Evolutionary conservation across 2,888 invertebrate species (phyloP), one percentile per base, ranked within the genome.

Genomic region (Melieria picta): DNA sequence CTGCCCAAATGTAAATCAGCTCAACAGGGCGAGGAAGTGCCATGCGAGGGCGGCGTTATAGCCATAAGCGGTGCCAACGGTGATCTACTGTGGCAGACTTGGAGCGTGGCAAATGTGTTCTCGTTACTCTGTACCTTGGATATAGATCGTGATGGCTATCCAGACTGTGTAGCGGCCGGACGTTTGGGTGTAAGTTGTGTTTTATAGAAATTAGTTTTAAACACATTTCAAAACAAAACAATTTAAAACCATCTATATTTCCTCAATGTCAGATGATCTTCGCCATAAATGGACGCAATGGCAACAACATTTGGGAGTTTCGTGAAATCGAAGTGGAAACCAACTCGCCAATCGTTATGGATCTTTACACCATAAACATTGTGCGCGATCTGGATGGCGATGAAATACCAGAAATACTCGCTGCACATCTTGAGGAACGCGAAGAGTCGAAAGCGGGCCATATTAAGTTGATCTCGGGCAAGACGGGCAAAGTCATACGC

Each of bases 1-100:
- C 82, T 91, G 76, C 88, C 89, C 0, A 88, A 89, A 42, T 89
- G 90, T 76, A 88, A 89, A 75, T 88, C 90, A 63, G 91, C 93
- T 79, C 90, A 90, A 74, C 89, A 92, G 72, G 82, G 80, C 1
- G 91, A 93, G 80, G 89, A 89, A 64, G 90, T 91, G 9, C 88
- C 89, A 67, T 95, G 94, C 82, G 89, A 91, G 75, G 94, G 94
- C 5, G 94, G 94, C 7, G 88, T 94, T 9, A 86, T 94, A 76
- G 93, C 93, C 0, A 81, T 94, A n/a, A 91, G 94, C 83, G 95
- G 94, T 0, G 83, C 81, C 43, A 91, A 89, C 56, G 95, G 95
- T 1, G 87, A 89, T 48, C 89, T 90, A n/a, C 79, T 94, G 11
- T 95, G 94, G 94, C 90, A 90, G 56, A 90, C 90, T 76, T 93